Base-by-base conservation (phyloP, 2,797 vertebrate genomes). In the Bradypodion pumilum region DNA sequence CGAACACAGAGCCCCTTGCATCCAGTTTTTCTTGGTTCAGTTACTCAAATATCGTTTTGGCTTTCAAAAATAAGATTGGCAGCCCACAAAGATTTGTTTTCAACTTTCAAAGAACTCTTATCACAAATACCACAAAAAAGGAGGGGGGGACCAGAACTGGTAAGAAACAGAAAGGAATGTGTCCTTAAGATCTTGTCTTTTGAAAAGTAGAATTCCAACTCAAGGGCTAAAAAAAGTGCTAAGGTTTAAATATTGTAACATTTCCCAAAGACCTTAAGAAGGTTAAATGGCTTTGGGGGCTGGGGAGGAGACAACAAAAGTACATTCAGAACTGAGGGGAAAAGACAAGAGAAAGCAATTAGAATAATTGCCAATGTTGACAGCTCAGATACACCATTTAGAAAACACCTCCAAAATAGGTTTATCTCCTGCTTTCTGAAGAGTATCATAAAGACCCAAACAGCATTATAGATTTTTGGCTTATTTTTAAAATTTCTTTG, bases 1-100 rank as follows among this genome's bases (percentile, higher is more conserved):
- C 86, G 0, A 6, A 2, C 0, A 68, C 0, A 7, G 1, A 1
- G 13, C 0, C 0, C 68, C 72, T 70, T 85, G 83, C 2, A 5
- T 29, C 7, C 3, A 5, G 5, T 65, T 77, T 13, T 70, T 63
- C 52, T 0, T 37, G 13, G 15, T n/a, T 86, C 21, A 1, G 1
- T 56, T 86, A 60, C 25, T 0, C 13, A 37, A 56, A 1, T 49
- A 65, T 16, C 40, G 0, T 0, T 80, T 52, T 86, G 1, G 0
- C n/a, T 5, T 81, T 3, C 15, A 65, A 79, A 81, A 42, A 2
- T 37, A 32, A 46, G 69, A 49, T 80, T 74, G 27, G 1, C 74
- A 0, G 52, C 2, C 1, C 37, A 60, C 3, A 85, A 87, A 75
- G 12, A 32, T 59, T 79, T 46, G 27, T 65, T 25, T 49, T 25